Base-by-base conservation (phyloP, 2,888 invertebrate genomes). In the Diadromus collaris region DNA sequence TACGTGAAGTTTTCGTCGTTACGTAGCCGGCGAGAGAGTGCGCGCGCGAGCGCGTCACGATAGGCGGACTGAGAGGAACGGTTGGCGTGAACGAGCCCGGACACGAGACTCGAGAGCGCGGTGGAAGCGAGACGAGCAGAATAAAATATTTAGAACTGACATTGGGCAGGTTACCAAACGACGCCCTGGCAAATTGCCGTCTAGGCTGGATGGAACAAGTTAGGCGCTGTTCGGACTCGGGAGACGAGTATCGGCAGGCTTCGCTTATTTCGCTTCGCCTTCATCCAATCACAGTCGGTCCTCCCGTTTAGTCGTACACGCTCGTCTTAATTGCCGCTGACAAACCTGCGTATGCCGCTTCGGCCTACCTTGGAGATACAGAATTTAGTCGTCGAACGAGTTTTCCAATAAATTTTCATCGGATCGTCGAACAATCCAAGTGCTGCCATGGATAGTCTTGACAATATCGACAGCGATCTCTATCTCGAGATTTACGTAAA, bases 401-500 rank as follows among this genome's bases (percentile, higher is more conserved):
- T 27, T 19, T 27, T n/a, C n/a, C 21, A 21, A 29, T 56, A 1
- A 5, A 6, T 19, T 48, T 13, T 29, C 29, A 32, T 56, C 44
- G 41, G 16, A 58, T 13, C 34, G 2, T 61, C 19, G 38, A 56
- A 32, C n/a, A 65, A 2, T 44, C 16, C 27, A 27, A 34, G 56
- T 58, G 46, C 68, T 81, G 75, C 21, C 21, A 90, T 89, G 89
- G 89, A 89, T 79, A 86, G 76, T 63, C 73, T 87, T 71, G 89
- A 89, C 73, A 87, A 86, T 80, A 84, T 89, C 79, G 89, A 89
- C 60, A 86, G 84, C 69, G 89, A 89, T 72, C 79, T 88, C 60
- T 83, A 87, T 54, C 82, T 89, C 65, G 85, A 89, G 70, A 85
- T 90, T 81, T 86, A 88, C 81, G 79, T 87, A 64, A 87, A 90